These are phyloP conservation scores for Actinia equina DNA, from an alignment of 64 coral and sea anemone species.

Conservation along the genomic window DNA sequence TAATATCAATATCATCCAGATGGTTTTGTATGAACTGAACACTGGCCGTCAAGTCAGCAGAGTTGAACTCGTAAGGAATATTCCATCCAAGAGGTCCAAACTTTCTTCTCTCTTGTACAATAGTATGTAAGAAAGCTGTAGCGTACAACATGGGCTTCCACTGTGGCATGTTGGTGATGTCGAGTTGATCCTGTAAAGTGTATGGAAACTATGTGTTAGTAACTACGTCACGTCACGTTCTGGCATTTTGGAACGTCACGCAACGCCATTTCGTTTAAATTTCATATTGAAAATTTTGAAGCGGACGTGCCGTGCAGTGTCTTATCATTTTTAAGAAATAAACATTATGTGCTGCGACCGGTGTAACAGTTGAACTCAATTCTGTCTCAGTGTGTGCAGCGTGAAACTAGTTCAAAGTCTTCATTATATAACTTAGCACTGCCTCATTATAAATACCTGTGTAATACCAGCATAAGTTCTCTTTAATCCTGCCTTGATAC, in stretches of 20 bases:
- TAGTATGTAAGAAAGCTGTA: slow-evolving; percentile 88
- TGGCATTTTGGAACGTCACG: too few relatives aligned
- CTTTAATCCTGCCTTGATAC: slow-evolving; percentile 94
- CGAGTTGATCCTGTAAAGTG: slow-evolving; percentile 66
- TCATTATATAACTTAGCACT: too few relatives aligned
- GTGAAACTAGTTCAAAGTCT: too few relatives aligned
- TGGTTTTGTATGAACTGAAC: slow-evolving; percentile 99
- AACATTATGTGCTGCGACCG: too few relatives aligned
- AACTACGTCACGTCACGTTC: too few relatives aligned
- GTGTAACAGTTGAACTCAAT: too few relatives aligned
- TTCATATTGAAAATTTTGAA: too few relatives aligned
- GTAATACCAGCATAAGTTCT: slow-evolving; percentile 96
- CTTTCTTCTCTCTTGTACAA: slow-evolving; percentile 94
- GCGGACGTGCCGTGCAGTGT: too few relatives aligned
- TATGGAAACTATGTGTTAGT: background rate
- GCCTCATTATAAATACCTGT: slow-evolving; percentile 40
- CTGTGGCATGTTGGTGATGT: slow-evolving; percentile 92
- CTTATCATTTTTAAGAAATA: too few relatives aligned
- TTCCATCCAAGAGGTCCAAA: slow-evolving; percentile 98
- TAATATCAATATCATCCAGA: slow-evolving; percentile 96
- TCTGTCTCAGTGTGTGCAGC: too few relatives aligned
- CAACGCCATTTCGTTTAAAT: too few relatives aligned
- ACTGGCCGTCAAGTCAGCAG: slow-evolving; percentile 90
- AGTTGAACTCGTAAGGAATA: slow-evolving; percentile 98
- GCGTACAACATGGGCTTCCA: slow-evolving; percentile 95